Percentiles rank a stretch among this genome's conserved stretches.
Conservation (phyloP, 2,113 vertebrate genomes). For the Podocnemis expansa region DNA sequence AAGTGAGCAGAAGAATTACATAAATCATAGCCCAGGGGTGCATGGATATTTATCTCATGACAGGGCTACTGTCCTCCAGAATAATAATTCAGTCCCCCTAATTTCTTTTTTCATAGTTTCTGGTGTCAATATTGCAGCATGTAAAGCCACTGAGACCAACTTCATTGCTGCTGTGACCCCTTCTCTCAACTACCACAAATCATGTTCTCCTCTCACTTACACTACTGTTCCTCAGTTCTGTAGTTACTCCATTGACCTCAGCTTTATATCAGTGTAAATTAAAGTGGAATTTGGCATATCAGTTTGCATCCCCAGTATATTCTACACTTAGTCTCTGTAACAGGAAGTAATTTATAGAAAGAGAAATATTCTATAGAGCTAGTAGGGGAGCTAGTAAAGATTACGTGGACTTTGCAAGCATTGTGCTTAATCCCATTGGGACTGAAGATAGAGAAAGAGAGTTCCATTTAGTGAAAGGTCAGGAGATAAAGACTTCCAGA, state of each 20-base stretch:
- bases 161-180: not conserved
- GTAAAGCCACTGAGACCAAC: accelerated
- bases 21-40: too few relatives aligned
- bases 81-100: not conserved
- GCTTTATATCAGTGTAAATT: not conserved
- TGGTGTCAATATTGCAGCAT: not conserved
- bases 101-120: not conserved
- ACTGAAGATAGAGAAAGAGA: not conserved
- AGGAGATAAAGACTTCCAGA: not conserved
- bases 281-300: not conserved
- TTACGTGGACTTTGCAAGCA: not conserved
- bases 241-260: not conserved
- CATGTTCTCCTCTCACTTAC: not conserved
- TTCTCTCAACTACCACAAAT: not conserved
- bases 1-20: too few relatives aligned
- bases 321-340: not conserved
- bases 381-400: not conserved
- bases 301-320: not conserved
- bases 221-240: not conserved
- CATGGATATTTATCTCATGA: too few relatives aligned
- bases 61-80: not conserved
- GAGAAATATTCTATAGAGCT: not conserved
- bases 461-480: not conserved
- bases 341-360: not conserved
- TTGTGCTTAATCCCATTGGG: not conserved